Base-by-base conservation (phyloP, 2,888 invertebrate genomes). In the Metalampra italica region DNA sequence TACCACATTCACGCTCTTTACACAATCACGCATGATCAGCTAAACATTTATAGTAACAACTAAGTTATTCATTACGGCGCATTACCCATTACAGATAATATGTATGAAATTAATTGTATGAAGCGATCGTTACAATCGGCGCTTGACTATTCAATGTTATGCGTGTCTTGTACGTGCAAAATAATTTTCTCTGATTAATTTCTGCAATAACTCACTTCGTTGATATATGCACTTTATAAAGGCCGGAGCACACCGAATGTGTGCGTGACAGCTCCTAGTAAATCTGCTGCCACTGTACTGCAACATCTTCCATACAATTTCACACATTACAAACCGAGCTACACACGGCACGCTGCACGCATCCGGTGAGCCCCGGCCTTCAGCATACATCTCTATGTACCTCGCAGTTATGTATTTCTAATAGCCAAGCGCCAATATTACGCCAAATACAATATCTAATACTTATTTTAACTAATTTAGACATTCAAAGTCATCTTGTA, bases 21-120 rank as follows among this genome's bases (percentile, higher is more conserved):
- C 78, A 84, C 87, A 87, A 54, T 71, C 89, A 85, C 82, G 80
- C 87, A 75, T 73, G 68, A 74, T 82, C 87, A 78, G 80, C 89
- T 89, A 89, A 87, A 89, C 88, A 89, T 88, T 88, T 88, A 89
- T 85, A 76, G 72, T 89, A 89, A 88, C 87, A 85, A 82, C 89
- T 89, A 89, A 79, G 71, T 78, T 78, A 80, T 75, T 76, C 68
- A 78, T 81, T 82, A 85, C 73, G 69, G 77, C 71, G 64, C 65
- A 78, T 81, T 79, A 84, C 73, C 82, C 74, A 64, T 79, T 82
- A 79, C 77, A 81, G 85, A 82, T 81, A 84, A 82, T 75, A 80
- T 78, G 64, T 69, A 68, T 65, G 76, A 80, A 77, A 78, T 70
- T 71, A 72, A 74, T 79, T 75, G 78, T 73, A 77, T 68, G 62